phyloP scores from a whole-genome alignment of 2,797 vertebrate species.

The Acestrorhynchus altus region DNA sequence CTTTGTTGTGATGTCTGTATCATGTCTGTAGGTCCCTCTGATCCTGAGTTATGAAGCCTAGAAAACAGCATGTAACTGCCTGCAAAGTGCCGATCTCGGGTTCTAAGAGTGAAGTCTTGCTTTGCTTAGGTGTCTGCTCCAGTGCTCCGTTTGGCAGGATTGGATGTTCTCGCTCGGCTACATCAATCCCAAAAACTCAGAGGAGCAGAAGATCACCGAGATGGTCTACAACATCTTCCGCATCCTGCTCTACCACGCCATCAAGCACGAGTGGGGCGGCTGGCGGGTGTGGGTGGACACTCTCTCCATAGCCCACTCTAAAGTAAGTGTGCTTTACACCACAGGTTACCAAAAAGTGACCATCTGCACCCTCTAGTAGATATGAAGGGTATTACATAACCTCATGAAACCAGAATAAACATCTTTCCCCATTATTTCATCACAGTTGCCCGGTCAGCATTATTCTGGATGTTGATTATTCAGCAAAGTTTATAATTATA shows the following conservation, averaged over 20 bases:
- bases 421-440: not conserved
- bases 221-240: conserved; percentile 99
- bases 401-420: not conserved
- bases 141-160: conserved; percentile 99
- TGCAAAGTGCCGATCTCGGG: too few species aligned
- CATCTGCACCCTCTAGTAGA: conserved; percentile 15
- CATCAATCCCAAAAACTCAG: conserved; percentile 93
- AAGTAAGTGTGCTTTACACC: conserved; percentile 77
- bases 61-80: too few species aligned
- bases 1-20: too few species aligned
- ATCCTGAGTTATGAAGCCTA: too few species aligned
- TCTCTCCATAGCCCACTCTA: conserved; percentile 97
- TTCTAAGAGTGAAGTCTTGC: not conserved
- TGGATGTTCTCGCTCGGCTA: conserved; percentile 99
- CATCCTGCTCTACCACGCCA: conserved; percentile 97
- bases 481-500: not conserved
- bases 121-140: conserved; percentile 88
- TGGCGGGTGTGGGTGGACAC: conserved; percentile 99
- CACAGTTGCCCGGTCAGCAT: not conserved
- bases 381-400: not conserved
- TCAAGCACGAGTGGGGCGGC: conserved; percentile 99
- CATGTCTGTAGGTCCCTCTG: too few species aligned
- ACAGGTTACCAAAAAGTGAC: too few species aligned
- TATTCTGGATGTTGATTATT: not conserved
- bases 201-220: conserved; percentile 97